A percentile compares a stretch with the other conserved stretches of the same genome.
These are phyloP conservation scores for Ostrea edulis DNA, from an alignment of 1,140 invertebrate species.

Conservation along the genomic window DNA sequence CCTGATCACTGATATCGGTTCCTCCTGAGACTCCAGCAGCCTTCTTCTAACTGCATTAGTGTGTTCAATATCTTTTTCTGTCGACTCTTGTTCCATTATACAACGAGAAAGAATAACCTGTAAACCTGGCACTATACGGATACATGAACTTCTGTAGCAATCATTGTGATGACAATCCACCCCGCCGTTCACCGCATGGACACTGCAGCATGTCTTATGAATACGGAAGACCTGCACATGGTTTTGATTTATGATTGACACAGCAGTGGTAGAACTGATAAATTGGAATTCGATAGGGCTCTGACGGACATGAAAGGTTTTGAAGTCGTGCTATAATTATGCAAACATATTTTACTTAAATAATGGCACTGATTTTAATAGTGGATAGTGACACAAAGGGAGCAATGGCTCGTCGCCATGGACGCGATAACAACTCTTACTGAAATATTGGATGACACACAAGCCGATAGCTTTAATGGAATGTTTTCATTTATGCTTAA, in stretches of 20 bases:
- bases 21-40: conserved; percentile 43
- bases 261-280: too few relatives aligned
- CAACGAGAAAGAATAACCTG: too few relatives aligned
- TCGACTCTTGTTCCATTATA: neutral
- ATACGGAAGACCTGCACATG: too few relatives aligned
- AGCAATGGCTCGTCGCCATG: neutral
- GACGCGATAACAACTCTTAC: conserved; percentile 20
- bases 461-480: neutral
- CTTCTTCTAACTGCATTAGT: neutral
- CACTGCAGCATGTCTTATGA: too few relatives aligned
- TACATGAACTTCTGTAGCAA: neutral
- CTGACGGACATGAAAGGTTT: neutral
- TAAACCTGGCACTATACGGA: neutral
- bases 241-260: too few relatives aligned
- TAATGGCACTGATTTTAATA: conserved; percentile 2
- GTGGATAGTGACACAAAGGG: conserved; percentile 12
- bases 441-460: conserved; percentile 31
- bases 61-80: neutral
- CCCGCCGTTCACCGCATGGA: too few relatives aligned
- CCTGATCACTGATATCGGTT: conserved; percentile 50
- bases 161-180: too few relatives aligned
- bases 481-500: conserved; percentile 32
- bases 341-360: neutral
- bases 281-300: conserved; percentile 4
- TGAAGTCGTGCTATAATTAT: neutral